These are phyloP conservation scores for Gasteruption jaculator DNA, from an alignment of 2,888 invertebrate species.

Conservation along the genomic window DNA sequence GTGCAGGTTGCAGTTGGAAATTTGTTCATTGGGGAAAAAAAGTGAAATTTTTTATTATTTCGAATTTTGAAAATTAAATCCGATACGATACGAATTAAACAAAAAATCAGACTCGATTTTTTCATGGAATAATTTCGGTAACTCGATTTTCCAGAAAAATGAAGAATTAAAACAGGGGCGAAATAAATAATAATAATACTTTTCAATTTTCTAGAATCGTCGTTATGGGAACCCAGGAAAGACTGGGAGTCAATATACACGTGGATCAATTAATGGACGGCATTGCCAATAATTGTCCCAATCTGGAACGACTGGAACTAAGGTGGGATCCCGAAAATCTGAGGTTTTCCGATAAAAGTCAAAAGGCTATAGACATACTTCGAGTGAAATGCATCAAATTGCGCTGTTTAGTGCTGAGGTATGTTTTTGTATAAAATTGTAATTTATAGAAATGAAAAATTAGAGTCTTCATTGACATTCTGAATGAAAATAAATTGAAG, in stretches of 20 bases:
- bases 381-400: slow-evolving; percentile 92
- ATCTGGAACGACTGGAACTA: slow-evolving; percentile 86
- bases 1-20: not conserved
- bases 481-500: too few relatives aligned
- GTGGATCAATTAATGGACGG: slow-evolving; percentile 98
- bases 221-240: slow-evolving; percentile 95
- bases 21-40: not conserved
- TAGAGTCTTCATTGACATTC: too few relatives aligned
- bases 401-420: slow-evolving; percentile 90
- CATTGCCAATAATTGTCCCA: slow-evolving; percentile 87
- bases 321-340: slow-evolving; percentile 99
- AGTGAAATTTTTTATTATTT: slow-evolving; percentile 7
- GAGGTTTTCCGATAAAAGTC: slow-evolving; percentile 98
- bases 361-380: slow-evolving; percentile 97
- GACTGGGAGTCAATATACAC: slow-evolving; percentile 93
- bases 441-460: not conserved
- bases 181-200: slow-evolving; percentile 5
- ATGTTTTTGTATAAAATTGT: slow-evolving; percentile 27
- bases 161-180: too few relatives aligned
- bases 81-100: not conserved
- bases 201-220: slow-evolving; percentile 68
- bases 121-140: too few relatives aligned
- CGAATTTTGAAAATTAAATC: too few relatives aligned
- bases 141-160: too few relatives aligned
- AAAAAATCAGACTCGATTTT: too few relatives aligned